Percentiles rank a stretch among this genome's conserved stretches.
Evolutionary conservation across 1,140 invertebrate species (phyloP).

Genomic region (Andricus grossulariae): DNA sequence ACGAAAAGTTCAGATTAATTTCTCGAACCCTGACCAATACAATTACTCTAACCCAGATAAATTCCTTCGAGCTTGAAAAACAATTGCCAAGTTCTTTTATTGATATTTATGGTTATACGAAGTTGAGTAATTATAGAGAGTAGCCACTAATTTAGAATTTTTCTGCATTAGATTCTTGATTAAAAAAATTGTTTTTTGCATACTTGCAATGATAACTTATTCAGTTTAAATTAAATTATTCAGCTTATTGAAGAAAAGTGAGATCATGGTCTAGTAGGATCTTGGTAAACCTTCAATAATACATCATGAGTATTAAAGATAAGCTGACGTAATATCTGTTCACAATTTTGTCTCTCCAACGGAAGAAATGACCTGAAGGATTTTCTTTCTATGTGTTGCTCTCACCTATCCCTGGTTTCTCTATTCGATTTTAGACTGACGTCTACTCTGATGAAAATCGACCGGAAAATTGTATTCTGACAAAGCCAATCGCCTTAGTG

Average conservation of each 20-base stretch:
- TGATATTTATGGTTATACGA: too few relatives aligned
- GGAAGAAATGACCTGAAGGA: conserved; percentile 57
- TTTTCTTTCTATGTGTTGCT: conserved; percentile 48
- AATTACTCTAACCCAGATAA: too few relatives aligned
- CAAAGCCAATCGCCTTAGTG: conserved; percentile 26
- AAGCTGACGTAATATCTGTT: conserved; percentile 47
- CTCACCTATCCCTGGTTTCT: conserved; percentile 23
- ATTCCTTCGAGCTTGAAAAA: too few relatives aligned
- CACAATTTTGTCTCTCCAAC: conserved; percentile 39
- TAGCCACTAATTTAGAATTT: too few relatives aligned
- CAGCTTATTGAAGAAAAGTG: not conserved
- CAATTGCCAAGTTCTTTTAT: too few relatives aligned
- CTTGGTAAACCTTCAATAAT: conserved; percentile 52
- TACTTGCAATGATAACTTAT: too few relatives aligned
- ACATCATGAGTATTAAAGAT: conserved; percentile 55
- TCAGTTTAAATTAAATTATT: too few relatives aligned
- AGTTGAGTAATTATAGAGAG: too few relatives aligned
- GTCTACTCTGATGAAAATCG: conserved; percentile 5
- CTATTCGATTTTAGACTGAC: conserved; percentile 1
- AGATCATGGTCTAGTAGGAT: conserved; percentile 33
- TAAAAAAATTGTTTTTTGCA: too few relatives aligned
- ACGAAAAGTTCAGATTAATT: not conserved
- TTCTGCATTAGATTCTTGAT: too few relatives aligned
- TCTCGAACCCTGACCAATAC: not conserved
- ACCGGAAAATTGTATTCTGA: conserved; percentile 22